Percentiles rank a stretch among this genome's conserved stretches.
phyloP scores from a whole-genome alignment of 2,113 vertebrate species.

The Corvus cornix region DNA sequence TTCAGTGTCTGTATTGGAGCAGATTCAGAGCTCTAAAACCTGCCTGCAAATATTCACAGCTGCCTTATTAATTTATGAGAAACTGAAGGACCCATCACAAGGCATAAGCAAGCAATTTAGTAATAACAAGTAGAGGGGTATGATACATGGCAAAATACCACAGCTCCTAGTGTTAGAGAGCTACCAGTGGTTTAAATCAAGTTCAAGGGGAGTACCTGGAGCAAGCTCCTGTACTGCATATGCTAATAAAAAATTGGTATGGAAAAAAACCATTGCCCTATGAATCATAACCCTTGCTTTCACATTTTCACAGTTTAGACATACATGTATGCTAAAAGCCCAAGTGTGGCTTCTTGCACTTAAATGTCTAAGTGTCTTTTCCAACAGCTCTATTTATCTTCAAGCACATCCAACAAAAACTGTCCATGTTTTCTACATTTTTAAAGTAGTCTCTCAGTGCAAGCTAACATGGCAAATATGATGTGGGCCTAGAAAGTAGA shows the following conservation, averaged over 20 bases:
- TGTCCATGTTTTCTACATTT: not conserved
- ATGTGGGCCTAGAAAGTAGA: not conserved
- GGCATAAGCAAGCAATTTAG: constrained; percentile 73
- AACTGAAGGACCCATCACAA: constrained; percentile 67
- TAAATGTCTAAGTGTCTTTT: constrained; percentile 25
- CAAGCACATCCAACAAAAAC: not conserved
- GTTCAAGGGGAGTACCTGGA: constrained; percentile 42
- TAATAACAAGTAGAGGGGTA: constrained; percentile 47
- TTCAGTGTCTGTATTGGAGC: constrained; percentile 38
- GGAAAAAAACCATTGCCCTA: constrained; percentile 41
- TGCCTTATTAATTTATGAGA: constrained; percentile 79
- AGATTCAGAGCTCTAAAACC: constrained; percentile 55
- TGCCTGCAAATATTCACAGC: constrained; percentile 66
- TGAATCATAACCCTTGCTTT: constrained; percentile 62
- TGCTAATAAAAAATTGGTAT: constrained; percentile 55
- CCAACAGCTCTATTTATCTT: constrained; percentile 39
- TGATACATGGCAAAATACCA: constrained; percentile 37
- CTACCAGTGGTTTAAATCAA: constrained; percentile 56
- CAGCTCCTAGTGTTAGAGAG: not conserved
- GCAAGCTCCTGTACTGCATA: constrained; percentile 1
- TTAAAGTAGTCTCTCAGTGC: not conserved
- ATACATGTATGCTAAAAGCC: constrained; percentile 63
- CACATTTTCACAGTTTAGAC: constrained; percentile 60
- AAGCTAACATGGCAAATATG: not conserved
- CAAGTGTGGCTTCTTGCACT: constrained; percentile 47